Base-by-base conservation (phyloP, 1,140 invertebrate genomes). In the Dermatophagoides farinae region DNA sequence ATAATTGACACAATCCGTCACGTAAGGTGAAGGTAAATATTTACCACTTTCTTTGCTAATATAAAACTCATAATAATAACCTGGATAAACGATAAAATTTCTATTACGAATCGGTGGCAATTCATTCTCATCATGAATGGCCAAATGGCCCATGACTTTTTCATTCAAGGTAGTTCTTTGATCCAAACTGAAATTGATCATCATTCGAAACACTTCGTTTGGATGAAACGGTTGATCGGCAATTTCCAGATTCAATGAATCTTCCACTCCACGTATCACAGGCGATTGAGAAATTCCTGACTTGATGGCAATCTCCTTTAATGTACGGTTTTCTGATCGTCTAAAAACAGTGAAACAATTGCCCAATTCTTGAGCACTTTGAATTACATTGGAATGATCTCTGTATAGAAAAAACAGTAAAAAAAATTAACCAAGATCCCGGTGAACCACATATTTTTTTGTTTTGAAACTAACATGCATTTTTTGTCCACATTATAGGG, bases 1-100 rank as follows among this genome's bases (percentile, higher is more conserved):
- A 23, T 66, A 66, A 16, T 50, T 60, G 6, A 64, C 62, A 41
- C 65, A 66, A 40, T 66, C 64, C 0, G 65, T 66, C 16, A 57
- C 54, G 22, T 66, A 65, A 0, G 65, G 66, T 20, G 53, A 23
- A 0, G 64, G 61, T 20, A 66, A 43, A 2, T 66, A 46, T 16
- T 61, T 54, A 12, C 52, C 59, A 16, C 60, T 65, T 11, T 64
- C 49, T 54, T 65, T 61, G 1, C 9, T 58, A 25, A 61, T 39
- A 49, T 49, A 61, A 22, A 61, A 43, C 31, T 61, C 60, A 38
- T 61, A 61, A 25, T 44, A 61, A 39, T n/a, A 55, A 8, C 60
- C 60, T 5, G 60, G 60, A 46, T 54, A 61, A 18, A 61, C 37
- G 25, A 49, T 23, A 37, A 43, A 40, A 23, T 46, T 54, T 31